phyloP scores from a whole-genome alignment of 2,888 invertebrate genomes.

The Drosophila infuscata region DNA sequence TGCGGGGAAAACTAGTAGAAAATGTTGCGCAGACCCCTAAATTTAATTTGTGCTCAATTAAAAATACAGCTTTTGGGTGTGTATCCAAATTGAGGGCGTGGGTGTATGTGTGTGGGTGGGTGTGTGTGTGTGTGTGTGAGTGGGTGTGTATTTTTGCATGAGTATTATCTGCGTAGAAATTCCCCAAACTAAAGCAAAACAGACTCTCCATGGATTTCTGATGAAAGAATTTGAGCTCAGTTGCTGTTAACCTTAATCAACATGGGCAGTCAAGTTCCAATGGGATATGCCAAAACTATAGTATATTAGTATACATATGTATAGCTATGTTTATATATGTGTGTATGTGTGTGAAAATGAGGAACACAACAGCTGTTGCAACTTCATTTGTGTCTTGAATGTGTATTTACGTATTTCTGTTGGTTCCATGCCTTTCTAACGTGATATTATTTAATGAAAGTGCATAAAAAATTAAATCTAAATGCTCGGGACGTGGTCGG shows the following conservation, averaged over 20 bases:
- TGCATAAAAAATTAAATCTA: slow-evolving; percentile 67
- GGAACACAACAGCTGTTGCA: slow-evolving; percentile 46
- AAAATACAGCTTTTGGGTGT: slow-evolving; percentile 40
- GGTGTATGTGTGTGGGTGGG: background rate
- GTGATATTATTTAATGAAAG: slow-evolving; percentile 63
- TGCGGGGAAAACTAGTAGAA: slow-evolving; percentile 2
- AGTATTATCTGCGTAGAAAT: slow-evolving; percentile 21
- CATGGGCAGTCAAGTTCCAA: slow-evolving; percentile 42
- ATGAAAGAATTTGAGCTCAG: slow-evolving; percentile 51
- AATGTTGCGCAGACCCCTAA: slow-evolving; percentile 11
- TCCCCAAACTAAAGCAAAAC: slow-evolving; percentile 35
- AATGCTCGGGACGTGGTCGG: slow-evolving; percentile 47
- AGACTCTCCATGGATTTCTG: slow-evolving; percentile 41
- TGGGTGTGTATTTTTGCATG: background rate
- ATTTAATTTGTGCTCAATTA: slow-evolving; percentile 51
- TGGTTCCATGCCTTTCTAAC: slow-evolving; percentile 16
- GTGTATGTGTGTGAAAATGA: background rate
- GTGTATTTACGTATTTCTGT: slow-evolving; percentile 3
- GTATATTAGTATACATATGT: background rate
- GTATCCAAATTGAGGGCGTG: background rate
- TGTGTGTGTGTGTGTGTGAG: background rate
- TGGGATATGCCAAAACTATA: slow-evolving; percentile 35
- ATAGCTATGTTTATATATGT: background rate
- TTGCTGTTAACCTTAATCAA: slow-evolving; percentile 61
- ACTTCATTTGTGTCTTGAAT: slow-evolving; percentile 15